phyloP scores from a whole-genome alignment of 2,797 vertebrate species.

The Cirrhinus mrigala region DNA sequence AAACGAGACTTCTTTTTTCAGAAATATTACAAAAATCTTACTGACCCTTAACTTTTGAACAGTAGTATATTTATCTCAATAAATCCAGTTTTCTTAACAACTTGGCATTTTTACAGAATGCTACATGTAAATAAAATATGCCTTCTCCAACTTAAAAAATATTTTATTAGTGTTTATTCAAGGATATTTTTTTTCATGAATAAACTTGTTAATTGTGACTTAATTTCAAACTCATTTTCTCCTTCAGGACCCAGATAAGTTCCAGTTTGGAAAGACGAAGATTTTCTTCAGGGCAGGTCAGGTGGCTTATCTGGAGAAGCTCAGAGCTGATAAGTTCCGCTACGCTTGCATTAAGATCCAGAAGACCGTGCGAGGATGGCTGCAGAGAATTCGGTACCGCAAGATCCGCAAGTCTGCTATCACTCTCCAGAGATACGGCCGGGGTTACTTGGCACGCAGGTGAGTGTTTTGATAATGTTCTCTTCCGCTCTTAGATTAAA shows the following conservation, averaged over 20 bases:
- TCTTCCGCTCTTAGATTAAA: not conserved
- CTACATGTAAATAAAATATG: too few relatives aligned
- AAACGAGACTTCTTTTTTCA: not conserved
- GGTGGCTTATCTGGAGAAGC: conserved; percentile 95
- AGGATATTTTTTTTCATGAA: not conserved
- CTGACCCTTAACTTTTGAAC: not conserved
- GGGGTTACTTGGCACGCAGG: conserved; percentile 90
- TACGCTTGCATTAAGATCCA: conserved; percentile 93
- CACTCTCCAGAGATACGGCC: conserved; percentile 82
- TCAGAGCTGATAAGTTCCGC: conserved; percentile 91
- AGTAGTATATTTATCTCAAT: not conserved
- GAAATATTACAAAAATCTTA: not conserved
- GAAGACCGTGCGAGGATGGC: conserved; percentile 93
- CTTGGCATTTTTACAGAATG: conserved; percentile 9
- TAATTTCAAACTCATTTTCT: not conserved
- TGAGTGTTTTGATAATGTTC: conserved; percentile 54
- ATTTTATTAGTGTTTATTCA: not conserved
- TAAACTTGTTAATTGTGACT: not conserved
- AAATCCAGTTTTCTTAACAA: not conserved
- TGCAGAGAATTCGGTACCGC: conserved; percentile 84
- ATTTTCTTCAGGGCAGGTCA: conserved; percentile 98
- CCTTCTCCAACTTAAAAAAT: not conserved
- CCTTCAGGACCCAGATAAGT: conserved; percentile 92
- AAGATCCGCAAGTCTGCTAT: conserved; percentile 79
- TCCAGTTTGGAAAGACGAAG: conserved; percentile 94